A percentile compares a stretch with the other conserved stretches of the same genome.
These are phyloP conservation scores for Aphelinus atriplicis DNA, from an alignment of 1,140 invertebrate species.

Conservation along the genomic window DNA sequence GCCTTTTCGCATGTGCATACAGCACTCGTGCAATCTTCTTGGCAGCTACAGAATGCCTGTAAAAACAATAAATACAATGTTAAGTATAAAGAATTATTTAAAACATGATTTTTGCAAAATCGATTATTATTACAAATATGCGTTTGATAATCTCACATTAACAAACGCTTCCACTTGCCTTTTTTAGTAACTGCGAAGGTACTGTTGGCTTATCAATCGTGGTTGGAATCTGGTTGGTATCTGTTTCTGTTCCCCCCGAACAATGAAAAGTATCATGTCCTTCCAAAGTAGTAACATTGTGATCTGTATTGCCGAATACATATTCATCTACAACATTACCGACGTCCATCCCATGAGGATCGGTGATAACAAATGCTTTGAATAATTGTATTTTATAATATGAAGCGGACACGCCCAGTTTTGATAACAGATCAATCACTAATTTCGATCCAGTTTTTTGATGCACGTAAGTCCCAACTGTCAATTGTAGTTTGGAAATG, in stretches of 20 bases:
- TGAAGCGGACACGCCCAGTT: conserved; percentile 51
- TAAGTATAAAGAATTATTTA: too few species aligned
- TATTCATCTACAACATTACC: conserved; percentile 50
- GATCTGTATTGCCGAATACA: conserved; percentile 57
- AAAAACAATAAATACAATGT: too few species aligned
- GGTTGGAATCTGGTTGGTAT: conserved; percentile 28
- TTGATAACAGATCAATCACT: conserved; percentile 54
- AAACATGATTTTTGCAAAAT: too few species aligned
- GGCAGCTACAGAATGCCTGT: too few species aligned
- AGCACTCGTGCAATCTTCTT: too few species aligned
- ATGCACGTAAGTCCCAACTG: conserved; percentile 53
- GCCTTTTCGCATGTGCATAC: too few species aligned
- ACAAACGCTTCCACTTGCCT: too few species aligned
- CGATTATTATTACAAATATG: too few species aligned
- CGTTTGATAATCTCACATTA: too few species aligned
- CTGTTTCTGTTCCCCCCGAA: conserved; percentile 16
- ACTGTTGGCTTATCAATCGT: too few species aligned
- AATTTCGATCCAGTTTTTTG: conserved; percentile 52
- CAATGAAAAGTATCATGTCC: conserved; percentile 38
- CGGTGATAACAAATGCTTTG: conserved; percentile 56
- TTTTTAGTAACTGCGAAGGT: too few species aligned
- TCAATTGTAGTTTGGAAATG: conserved; percentile 54
- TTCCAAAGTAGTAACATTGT: conserved; percentile 46
- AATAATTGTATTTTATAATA: conserved; percentile 52
- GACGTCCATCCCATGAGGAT: conserved; percentile 42